Base-by-base conservation (phyloP, 2,888 invertebrate genomes). In the Eremobia ochroleuca region DNA sequence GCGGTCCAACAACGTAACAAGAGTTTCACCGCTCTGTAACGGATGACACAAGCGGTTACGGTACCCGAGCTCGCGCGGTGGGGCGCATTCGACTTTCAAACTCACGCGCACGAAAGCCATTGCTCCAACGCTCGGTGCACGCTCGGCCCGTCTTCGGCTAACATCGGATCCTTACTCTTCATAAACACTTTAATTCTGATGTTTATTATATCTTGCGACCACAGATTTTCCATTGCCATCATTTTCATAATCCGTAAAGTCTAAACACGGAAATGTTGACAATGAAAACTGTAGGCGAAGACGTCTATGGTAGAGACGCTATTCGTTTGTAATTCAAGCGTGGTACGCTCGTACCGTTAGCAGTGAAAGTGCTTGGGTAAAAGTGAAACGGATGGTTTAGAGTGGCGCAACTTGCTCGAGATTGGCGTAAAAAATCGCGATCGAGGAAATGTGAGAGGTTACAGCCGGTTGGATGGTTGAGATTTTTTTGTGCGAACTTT, bases 21-120 rank as follows among this genome's bases (percentile, higher is more conserved):
- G 91, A 93, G 94, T 95, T 95, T 95, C 95, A 94, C 95, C 94
- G 94, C 90, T 89, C 92, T 91, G 94, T 95, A 95, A 95, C 95
- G 95, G 95, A 96, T 96, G 96, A 96, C 96, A 96, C 96, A 96
- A 96, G 95, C 92, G 90, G 94, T 96, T 96, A 96, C 96, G 95
- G 95, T 95, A 95, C 93, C 85, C 89, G 90, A 83, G 88, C 81
- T 85, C 71, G 81, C 79, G 83, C 83, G 85, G 90, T 82, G 86
- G 90, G 88, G 91, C 90, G 90, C 79, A 86, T 87, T 87, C 88
- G 92, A 94, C 94, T 95, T 95, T 95, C 94, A 93, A 94, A 95
- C 95, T 94, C 94, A 92, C 90, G 94, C 94, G 95, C 94, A 92
- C 88, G 88, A 89, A 90, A 85, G 88, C 90, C 91, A 89, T 90